Conservation (phyloP, 1,140 invertebrate species). For the Heliconius melpomene region DNA sequence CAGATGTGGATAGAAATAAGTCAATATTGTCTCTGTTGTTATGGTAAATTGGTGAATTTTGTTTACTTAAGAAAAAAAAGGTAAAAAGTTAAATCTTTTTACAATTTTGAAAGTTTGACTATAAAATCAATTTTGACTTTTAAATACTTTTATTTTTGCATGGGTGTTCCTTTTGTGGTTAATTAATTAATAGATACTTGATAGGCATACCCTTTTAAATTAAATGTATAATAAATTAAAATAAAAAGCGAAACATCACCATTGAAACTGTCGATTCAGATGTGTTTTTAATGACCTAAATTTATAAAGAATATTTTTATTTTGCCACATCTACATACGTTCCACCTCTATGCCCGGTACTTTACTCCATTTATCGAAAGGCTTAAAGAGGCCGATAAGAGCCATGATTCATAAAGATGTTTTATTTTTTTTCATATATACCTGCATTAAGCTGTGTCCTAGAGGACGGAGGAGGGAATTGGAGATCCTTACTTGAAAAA, state of each 20-base stretch:
- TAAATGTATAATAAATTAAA: no score
- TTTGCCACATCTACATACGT: not conserved
- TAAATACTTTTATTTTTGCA: no score
- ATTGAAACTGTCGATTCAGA: no score
- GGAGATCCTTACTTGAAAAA: slow-evolving; percentile 27
- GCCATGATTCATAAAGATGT: slow-evolving; percentile 44
- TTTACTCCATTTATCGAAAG: slow-evolving; percentile 47
- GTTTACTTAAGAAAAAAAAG: no score
- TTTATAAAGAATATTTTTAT: not conserved
- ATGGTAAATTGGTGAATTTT: not conserved
- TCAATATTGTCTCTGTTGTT: not conserved
- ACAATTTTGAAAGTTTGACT: no score
- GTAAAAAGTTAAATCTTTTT: no score
- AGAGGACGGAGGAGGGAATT: slow-evolving; percentile 32
- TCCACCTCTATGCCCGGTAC: slow-evolving; percentile 30
- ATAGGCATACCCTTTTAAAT: no score
- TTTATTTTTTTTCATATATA: slow-evolving; percentile 40
- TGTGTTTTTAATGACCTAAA: no score
- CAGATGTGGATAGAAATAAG: not conserved
- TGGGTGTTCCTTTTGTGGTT: no score
- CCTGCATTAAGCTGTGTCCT: slow-evolving; percentile 44
- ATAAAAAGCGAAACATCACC: no score
- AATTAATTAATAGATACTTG: no score
- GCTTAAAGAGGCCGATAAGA: slow-evolving; percentile 46
- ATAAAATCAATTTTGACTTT: no score